Evolutionary conservation across 2,888 invertebrate species (phyloP).

Genomic region (Tenthredo distinguenda): DNA sequence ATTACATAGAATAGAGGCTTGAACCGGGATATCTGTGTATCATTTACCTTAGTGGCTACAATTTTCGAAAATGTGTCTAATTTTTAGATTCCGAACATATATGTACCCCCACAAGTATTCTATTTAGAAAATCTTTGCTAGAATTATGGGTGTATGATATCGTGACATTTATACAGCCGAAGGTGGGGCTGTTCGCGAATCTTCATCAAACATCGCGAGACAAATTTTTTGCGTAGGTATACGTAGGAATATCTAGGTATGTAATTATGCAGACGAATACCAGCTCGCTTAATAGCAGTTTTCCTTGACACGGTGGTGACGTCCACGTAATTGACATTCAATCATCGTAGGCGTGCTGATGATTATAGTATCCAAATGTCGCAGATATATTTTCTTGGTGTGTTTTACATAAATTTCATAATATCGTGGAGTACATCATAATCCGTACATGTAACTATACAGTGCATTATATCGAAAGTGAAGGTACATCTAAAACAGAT

Average conservation of each 20-base stretch:
- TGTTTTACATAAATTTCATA: not conserved
- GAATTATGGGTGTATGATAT: not conserved
- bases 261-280: not conserved
- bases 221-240: not conserved
- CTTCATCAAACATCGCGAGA: not conserved
- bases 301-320: slow-evolving; percentile 37
- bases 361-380: not conserved
- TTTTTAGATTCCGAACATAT: too few species aligned
- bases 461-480: not conserved
- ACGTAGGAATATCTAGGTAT: not conserved
- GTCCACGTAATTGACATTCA: slow-evolving; percentile 13
- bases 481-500: not conserved
- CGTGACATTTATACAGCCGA: not conserved
- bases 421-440: not conserved
- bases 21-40: too few species aligned
- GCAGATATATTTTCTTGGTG: not conserved
- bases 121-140: not conserved
- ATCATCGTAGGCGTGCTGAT: not conserved
- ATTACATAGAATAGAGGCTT: too few species aligned
- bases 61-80: too few species aligned
- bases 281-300: slow-evolving; percentile 5
- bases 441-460: not conserved
- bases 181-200: not conserved
- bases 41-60: too few species aligned
- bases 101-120: too few species aligned